A percentile compares a stretch with the other conserved stretches of the same genome.
These are phyloP conservation scores for Ascidia mentula DNA, from an alignment of 23 tunicate genomes.

Conservation along the genomic window DNA sequence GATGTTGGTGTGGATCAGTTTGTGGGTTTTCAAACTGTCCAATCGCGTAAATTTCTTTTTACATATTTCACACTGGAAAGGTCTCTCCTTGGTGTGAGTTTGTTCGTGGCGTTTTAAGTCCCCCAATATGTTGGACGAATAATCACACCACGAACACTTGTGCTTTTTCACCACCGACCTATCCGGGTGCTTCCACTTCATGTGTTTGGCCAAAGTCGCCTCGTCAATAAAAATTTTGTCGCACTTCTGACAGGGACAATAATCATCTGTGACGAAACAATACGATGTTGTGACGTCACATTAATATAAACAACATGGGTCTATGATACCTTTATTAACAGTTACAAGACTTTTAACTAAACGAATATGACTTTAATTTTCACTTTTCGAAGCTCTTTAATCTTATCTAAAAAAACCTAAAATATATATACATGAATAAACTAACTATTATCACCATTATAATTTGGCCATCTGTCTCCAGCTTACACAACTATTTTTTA, in stretches of 20 bases:
- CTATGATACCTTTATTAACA: no score
- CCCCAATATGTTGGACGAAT: conserved; percentile 21
- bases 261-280: conserved; percentile 18
- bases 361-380: no score
- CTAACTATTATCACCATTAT: no score
- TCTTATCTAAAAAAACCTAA: no score
- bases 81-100: conserved; percentile 28
- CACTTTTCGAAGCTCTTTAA: no score
- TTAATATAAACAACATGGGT: no score
- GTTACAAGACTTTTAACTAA: no score
- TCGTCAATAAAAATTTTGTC: conserved; percentile 20
- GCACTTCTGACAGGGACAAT: conserved; percentile 22
- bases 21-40: conserved; percentile 26
- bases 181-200: conserved; percentile 32
- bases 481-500: no score
- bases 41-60: conserved; percentile 20
- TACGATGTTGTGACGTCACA: background rate
- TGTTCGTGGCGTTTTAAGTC: conserved; percentile 25
- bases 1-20: conserved; percentile 34
- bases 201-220: conserved; percentile 12
- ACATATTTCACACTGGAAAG: conserved; percentile 42
- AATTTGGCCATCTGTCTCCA: no score
- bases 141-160: conserved; percentile 34
- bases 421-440: no score
- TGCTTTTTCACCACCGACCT: conserved; percentile 26